Base-by-base conservation (phyloP, 2,113 vertebrate genomes). In the Myiozetetes cayanensis region DNA sequence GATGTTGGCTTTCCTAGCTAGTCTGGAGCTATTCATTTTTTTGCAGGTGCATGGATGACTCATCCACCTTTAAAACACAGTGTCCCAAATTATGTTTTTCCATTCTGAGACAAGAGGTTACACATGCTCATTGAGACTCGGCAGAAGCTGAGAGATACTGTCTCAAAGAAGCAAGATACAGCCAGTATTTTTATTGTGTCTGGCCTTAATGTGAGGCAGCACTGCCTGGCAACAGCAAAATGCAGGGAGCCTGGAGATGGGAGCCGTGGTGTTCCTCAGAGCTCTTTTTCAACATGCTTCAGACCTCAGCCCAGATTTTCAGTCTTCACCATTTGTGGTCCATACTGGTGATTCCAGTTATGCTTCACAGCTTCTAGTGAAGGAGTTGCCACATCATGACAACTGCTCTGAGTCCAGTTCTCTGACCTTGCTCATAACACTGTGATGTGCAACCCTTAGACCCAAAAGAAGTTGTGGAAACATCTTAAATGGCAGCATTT, bases 41-140 rank as follows among this genome's bases (percentile, higher is more conserved):
- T 47, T 58, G n/a, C 49, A 37, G 19, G 30, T 41, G 3, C 15
- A 58, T 52, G 37, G 28, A 35, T 67, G 25, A 55, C 24, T 10
- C 35, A 35, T 31, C 31, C 31, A 39, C 35, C 14, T 87, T 43
- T 73, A 56, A 78, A 49, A 73, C 4, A 3, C 47, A 52, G 25
- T 39, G 30, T 58, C 22, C 15, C 47, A 52, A 87, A 90, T 27
- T 2, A 19, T 22, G 8, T 39, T 87, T 78, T 73, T 37, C 28
- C 8, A 56, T 41, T 61, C 35, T 9, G 24, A 77, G 31, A 23
- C 10, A 61, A 66, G 16, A 71, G 8, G 35, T 53, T 72, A 31
- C 41, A 27, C 2, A 2, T 24, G 20, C 8, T 61, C 0, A 0
- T 5, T 50, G 43, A 44, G 14, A 62, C 24, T 62, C 53, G 68